Evolutionary conservation across 1,140 invertebrate species (phyloP).

Genomic region (Orchesella cincta): DNA sequence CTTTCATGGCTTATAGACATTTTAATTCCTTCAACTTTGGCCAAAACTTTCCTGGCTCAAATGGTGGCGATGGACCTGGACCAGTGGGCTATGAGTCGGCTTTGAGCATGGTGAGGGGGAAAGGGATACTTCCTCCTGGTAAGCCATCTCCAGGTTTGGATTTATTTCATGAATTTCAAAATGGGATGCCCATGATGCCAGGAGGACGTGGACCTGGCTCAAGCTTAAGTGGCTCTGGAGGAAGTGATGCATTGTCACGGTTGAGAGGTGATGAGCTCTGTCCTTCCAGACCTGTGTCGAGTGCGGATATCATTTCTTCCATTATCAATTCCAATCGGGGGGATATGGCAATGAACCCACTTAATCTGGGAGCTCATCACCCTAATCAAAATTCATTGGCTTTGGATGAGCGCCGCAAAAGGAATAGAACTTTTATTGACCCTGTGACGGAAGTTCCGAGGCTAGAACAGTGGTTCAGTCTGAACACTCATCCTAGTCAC

Average conservation of each 20-base stretch:
- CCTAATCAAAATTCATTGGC: conserved; percentile 50
- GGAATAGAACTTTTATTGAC: conserved; percentile 98
- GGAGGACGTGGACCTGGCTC: conserved; percentile 10
- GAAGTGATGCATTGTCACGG: conserved; percentile 31
- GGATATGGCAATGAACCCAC: conserved; percentile 57
- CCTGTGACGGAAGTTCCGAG: conserved; percentile 95
- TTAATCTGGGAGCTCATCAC: conserved; percentile 46
- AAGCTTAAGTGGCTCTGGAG: neutral
- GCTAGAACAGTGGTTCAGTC: conserved; percentile 93
- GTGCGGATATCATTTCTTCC: conserved; percentile 47
- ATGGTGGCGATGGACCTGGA: neutral
- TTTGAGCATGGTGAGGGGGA: conserved; percentile 21
- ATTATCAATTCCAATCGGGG: conserved; percentile 57
- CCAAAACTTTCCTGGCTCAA: conserved; percentile 28
- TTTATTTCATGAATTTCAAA: conserved; percentile 46
- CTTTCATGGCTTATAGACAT: conserved; percentile 49
- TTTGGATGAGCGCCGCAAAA: conserved; percentile 79
- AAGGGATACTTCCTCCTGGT: conserved; percentile 3
- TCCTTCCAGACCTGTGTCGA: conserved; percentile 35
- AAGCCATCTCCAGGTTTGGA: conserved; percentile 38
- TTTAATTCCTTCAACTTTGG: conserved; percentile 49
- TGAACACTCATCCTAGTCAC: conserved; percentile 95
- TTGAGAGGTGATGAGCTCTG: conserved; percentile 42
- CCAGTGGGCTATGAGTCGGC: conserved; percentile 30
- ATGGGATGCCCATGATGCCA: neutral